Evolutionary conservation across 1,140 invertebrate species (phyloP).

Genomic region (Lucilia cuprina): DNA sequence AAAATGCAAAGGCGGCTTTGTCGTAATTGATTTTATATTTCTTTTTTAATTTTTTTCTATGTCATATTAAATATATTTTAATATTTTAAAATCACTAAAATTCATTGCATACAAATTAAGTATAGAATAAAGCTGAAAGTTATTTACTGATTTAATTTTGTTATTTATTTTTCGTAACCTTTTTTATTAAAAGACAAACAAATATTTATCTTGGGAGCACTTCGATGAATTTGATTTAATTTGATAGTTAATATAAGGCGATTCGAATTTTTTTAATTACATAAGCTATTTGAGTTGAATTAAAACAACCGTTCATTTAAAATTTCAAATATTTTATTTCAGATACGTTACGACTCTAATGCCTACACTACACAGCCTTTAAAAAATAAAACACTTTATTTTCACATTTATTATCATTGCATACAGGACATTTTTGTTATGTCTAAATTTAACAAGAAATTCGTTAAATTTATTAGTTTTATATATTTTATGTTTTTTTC

Average conservation of each 20-base stretch:
- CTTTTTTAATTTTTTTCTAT: neutral
- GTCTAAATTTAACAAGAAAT: neutral
- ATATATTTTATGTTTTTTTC: neutral
- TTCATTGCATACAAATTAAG: neutral
- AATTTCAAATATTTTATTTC: neutral
- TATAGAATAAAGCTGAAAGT: too few species aligned
- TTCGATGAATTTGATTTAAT: neutral
- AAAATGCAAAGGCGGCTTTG: neutral
- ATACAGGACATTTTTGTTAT: neutral
- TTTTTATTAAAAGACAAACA: neutral
- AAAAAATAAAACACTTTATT: neutral
- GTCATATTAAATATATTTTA: neutral
- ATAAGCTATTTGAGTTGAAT: neutral
- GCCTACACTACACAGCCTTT: conserved; percentile 26
- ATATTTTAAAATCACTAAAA: neutral
- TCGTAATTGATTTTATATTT: neutral
- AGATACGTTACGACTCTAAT: conserved; percentile 13
- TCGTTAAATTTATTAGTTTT: neutral
- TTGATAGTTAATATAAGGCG: neutral
- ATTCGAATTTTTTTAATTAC: neutral
- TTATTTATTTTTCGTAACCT: neutral
- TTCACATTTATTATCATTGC: neutral
- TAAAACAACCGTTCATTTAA: neutral
- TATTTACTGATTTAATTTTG: neutral
- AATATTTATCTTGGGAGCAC: neutral